Conservation (phyloP, 2,888 invertebrate genomes). For the Dynastes maya region DNA sequence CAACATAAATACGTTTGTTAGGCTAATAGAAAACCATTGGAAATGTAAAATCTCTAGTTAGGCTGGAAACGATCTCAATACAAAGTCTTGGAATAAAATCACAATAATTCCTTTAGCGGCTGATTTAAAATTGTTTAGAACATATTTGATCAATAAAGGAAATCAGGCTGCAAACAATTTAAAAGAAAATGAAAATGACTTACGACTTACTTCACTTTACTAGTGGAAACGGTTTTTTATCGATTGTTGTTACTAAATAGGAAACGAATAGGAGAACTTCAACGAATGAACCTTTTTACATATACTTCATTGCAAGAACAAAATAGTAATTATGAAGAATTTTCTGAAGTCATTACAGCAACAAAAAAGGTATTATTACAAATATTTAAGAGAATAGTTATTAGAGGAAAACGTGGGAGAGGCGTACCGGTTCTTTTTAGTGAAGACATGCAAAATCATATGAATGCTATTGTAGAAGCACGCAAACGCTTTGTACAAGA, state of each 20-base stretch:
- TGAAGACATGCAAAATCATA: slow-evolving; percentile 16
- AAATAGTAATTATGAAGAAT: slow-evolving; percentile 32
- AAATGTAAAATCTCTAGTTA: slow-evolving; percentile 54
- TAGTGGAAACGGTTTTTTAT: slow-evolving; percentile 57
- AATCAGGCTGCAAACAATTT: slow-evolving; percentile 27
- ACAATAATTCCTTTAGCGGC: slow-evolving; percentile 56
- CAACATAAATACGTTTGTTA: slow-evolving; percentile 50
- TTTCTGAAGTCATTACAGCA: slow-evolving; percentile 22
- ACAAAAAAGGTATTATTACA: slow-evolving; percentile 32
- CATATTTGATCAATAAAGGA: slow-evolving; percentile 50
- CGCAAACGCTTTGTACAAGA: background rate
- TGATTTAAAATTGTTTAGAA: slow-evolving; percentile 56
- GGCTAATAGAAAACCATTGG: slow-evolving; percentile 54
- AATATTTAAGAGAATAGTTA: slow-evolving; percentile 40
- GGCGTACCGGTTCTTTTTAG: slow-evolving; percentile 41
- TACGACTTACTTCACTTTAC: slow-evolving; percentile 47
- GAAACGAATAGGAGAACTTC: slow-evolving; percentile 56
- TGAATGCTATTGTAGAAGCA: background rate
- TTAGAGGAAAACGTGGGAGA: slow-evolving; percentile 32
- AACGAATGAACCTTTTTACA: slow-evolving; percentile 21
- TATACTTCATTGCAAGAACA: slow-evolving; percentile 34
- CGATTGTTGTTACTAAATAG: slow-evolving; percentile 58
- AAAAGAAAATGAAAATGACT: slow-evolving; percentile 47
- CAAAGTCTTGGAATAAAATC: slow-evolving; percentile 51
- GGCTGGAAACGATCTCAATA: slow-evolving; percentile 53